Evolutionary conservation across 2,797 vertebrate genomes (phyloP).

Genomic region (Acipenser transmontanus): DNA sequence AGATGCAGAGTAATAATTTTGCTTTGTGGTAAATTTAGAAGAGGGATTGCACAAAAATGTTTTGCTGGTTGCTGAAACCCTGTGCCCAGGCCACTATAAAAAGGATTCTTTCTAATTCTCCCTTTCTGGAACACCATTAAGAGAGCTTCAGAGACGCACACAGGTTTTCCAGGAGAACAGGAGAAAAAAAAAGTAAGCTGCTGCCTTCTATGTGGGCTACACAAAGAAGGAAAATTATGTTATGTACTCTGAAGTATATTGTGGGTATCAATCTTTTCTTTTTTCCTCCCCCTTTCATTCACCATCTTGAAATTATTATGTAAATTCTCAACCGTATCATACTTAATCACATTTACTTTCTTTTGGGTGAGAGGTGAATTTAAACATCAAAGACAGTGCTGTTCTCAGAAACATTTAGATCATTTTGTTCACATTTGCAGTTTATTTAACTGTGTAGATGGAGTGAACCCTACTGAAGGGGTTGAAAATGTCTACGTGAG

Average conservation of each 20-base stretch:
- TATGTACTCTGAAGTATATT: constrained; percentile 45
- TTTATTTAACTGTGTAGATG: constrained; percentile 22
- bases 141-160: constrained; percentile 35
- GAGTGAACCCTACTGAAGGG: constrained; percentile 6
- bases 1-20: too few relatives aligned
- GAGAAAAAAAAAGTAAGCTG: constrained; percentile 29
- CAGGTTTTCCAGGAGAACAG: constrained; percentile 26
- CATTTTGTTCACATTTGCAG: constrained; percentile 27
- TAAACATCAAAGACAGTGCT: constrained; percentile 24
- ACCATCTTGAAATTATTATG: constrained; percentile 48
- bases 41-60: too few relatives aligned
- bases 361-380: constrained; percentile 39
- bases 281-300: not conserved
- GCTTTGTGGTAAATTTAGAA: too few relatives aligned
- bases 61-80: not conserved
- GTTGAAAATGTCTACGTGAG: not conserved
- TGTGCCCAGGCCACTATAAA: constrained; percentile 28
- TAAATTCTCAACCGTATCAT: constrained; percentile 41
- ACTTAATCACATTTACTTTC: constrained; percentile 40
- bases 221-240: constrained; percentile 30
- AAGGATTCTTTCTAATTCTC: constrained; percentile 30
- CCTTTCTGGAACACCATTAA: constrained; percentile 26
- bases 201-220: constrained; percentile 27
- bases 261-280: constrained; percentile 33
- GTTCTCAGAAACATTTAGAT: not conserved